Base-by-base conservation (phyloP, 2,888 invertebrate species). In the Erebia palarica region DNA sequence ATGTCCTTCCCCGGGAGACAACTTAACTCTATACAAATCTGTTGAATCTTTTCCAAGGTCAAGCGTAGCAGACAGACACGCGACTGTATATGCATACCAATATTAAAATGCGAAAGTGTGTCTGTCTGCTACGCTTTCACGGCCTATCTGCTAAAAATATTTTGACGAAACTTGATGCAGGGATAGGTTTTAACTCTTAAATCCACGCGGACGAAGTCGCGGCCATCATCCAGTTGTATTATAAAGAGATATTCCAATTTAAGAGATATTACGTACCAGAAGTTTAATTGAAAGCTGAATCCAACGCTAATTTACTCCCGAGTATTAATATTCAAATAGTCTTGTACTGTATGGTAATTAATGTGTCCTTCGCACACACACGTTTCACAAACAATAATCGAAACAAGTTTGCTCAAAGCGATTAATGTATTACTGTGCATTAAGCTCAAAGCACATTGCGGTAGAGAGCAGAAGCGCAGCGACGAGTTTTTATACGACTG, bases 311-410 rank as follows among this genome's bases (percentile, higher is more conserved):
- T 61, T 61, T 61, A 18, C 61, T 8, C 18, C 13, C 47, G 16
- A 61, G 44, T 18, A 61, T 61, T 61, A 47, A 61, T 61, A 61
- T 61, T 61, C 61, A 47, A 59, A 59, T 42, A 59, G 27, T 47
- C 11, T 47, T 44, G 61, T 47, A 13, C 47, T 21, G 61, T 61
- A 18, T 11, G 47, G 18, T 61, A 61, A 61, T 61, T 61, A 61
- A 61, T 61, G 47, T 61, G 47, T 61, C 61, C 61, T 61, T 61
- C 61, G 61, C 47, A 61, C 36, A 59, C 61, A 61, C 61, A 61
- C 61, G 61, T 44, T 47, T 61, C 61, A 61, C 61, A 61, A 61
- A 61, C 61, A 61, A 47, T 47, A 44, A 47, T 61, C 61, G 61
- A 61, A 61, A 61, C 61, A 47, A 61, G 61, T 61, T 61, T 47